These are phyloP conservation scores for Mus spretus DNA, from an alignment of 2,797 vertebrate genomes.

Conservation along the genomic window DNA sequence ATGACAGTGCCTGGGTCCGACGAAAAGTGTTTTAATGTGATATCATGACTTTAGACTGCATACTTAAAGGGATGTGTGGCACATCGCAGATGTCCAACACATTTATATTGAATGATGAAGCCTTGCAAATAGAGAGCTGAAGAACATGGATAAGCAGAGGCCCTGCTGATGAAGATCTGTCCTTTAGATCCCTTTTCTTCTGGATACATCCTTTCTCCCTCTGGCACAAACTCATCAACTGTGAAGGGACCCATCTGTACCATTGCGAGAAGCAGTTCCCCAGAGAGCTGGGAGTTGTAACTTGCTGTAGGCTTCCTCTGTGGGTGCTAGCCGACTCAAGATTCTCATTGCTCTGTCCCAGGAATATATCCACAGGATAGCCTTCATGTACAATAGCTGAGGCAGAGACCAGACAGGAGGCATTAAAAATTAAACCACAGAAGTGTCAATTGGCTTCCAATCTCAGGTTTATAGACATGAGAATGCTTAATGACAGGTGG, in stretches of 20 bases:
- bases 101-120: background rate
- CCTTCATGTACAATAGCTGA: conserved; percentile 85
- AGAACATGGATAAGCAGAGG: accelerated
- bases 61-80: too few relatives aligned
- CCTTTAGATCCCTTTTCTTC: background rate
- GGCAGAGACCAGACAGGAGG: conserved; percentile 86
- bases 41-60: background rate
- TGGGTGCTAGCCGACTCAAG: conserved; percentile 50
- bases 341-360: conserved; percentile 61
- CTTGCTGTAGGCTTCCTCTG: background rate
- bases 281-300: background rate
- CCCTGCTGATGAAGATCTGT: background rate
- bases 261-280: background rate
- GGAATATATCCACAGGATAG: conserved; percentile 82
- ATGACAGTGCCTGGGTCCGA: background rate
- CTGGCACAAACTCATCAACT: background rate
- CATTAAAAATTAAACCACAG: conserved; percentile 91
- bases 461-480: conserved; percentile 88
- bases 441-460: conserved; percentile 84
- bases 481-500: conserved; percentile 90
- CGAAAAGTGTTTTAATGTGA: background rate
- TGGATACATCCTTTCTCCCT: too few relatives aligned
- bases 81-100: background rate
- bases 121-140: accelerated
- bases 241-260: background rate